Conservation (phyloP, 1,140 invertebrate species). For the Asbolus verrucosus region DNA sequence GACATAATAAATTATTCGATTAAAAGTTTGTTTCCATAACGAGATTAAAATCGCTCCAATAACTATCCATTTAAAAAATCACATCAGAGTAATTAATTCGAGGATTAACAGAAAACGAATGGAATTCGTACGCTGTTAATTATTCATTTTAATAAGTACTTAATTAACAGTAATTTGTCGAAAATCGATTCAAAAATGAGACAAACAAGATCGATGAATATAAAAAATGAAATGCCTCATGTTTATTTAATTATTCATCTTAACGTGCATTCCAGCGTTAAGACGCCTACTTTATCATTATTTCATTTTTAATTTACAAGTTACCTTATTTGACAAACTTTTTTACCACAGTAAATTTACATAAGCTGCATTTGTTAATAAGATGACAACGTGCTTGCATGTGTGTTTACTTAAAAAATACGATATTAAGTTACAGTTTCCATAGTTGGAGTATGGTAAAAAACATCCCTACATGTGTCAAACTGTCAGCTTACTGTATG, state of each 20-base stretch:
- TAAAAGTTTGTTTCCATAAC: constrained; percentile 16
- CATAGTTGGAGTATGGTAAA: constrained; percentile 30
- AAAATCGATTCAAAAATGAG: constrained; percentile 6
- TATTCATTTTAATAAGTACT: background rate
- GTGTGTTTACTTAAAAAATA: constrained; percentile 46
- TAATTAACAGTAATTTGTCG: constrained; percentile 27
- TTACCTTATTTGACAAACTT: constrained; percentile 40
- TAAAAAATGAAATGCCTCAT: background rate
- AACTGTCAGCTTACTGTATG: constrained; percentile 26
- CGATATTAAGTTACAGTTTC: constrained; percentile 44
- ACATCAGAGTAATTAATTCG: constrained; percentile 17
- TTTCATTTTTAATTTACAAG: constrained; percentile 36
- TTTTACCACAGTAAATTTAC: constrained; percentile 16
- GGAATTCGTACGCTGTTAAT: background rate
- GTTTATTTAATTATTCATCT: constrained; percentile 16
- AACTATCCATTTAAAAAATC: background rate
- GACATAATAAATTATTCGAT: constrained; percentile 23
- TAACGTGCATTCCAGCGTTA: background rate
- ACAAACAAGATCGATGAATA: constrained; percentile 16
- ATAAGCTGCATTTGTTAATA: constrained; percentile 39
- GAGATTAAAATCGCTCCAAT: constrained; percentile 10
- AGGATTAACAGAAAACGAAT: constrained; percentile 10
- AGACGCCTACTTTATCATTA: constrained; percentile 24
- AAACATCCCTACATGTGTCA: constrained; percentile 32
- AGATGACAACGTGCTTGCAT: constrained; percentile 36